These are phyloP conservation scores for Margarornis squamiger DNA, from an alignment of 2,797 vertebrate genomes.

Conservation along the genomic window DNA sequence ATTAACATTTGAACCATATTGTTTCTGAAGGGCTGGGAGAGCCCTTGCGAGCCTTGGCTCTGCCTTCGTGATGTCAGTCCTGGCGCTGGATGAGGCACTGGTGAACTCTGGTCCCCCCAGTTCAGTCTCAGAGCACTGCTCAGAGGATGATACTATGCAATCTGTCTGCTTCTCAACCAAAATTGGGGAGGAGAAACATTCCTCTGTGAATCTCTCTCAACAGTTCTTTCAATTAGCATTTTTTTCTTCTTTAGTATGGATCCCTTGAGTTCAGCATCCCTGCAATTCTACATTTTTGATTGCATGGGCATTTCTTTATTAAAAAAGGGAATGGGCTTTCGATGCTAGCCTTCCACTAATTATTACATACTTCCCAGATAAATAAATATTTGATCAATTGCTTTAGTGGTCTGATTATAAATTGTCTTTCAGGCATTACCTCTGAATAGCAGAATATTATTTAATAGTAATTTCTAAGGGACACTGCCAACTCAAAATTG, in stretches of 20 bases:
- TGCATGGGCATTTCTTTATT: slow-evolving; percentile 8
- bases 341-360: slow-evolving; percentile 15
- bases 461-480: slow-evolving; percentile 15
- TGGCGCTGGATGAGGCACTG: not conserved
- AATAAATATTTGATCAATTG: slow-evolving; percentile 55
- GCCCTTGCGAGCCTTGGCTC: not conserved
- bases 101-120: not conserved
- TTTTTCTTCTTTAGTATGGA: slow-evolving; percentile 3
- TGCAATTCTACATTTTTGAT: slow-evolving; percentile 3
- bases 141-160: not conserved
- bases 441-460: not conserved
- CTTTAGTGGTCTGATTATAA: slow-evolving; percentile 6
- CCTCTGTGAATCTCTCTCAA: not conserved
- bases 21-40: slow-evolving; percentile 51
- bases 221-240: slow-evolving; percentile 22
- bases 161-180: slow-evolving; percentile 36
- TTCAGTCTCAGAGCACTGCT: not conserved
- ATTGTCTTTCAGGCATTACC: not conserved
- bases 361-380: slow-evolving; percentile 32
- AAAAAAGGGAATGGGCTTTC: not conserved
- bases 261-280: slow-evolving; percentile 32
- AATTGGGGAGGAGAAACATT: not conserved
- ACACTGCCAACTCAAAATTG: not conserved
- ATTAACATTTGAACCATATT: slow-evolving; percentile 67
- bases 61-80: not conserved